A percentile compares a stretch with the other conserved stretches of the same genome.
phyloP scores from a whole-genome alignment of 2,888 invertebrate species.

The Empis livida region DNA sequence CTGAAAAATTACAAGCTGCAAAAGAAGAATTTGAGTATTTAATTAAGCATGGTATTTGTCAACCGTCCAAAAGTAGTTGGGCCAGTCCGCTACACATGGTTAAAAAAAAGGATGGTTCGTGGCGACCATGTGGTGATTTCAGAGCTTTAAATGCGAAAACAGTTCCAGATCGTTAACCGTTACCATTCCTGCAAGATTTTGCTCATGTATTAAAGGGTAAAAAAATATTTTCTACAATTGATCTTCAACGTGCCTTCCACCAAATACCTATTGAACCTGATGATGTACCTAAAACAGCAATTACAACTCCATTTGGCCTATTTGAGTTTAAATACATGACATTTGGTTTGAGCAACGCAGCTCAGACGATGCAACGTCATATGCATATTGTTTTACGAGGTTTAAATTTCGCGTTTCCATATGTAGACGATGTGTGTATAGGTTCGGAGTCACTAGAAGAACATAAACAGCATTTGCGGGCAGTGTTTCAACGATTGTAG shows the following conservation, averaged over 20 bases:
- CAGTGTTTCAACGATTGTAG: neutral
- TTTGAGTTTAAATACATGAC: neutral
- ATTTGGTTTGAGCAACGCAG: slow-evolving; percentile 6
- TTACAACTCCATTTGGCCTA: neutral
- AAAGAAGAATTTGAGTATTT: slow-evolving; percentile 9
- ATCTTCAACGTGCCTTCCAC: neutral
- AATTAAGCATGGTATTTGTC: slow-evolving; percentile 26
- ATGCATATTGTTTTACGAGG: neutral
- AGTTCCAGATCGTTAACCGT: neutral
- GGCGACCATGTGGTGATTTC: neutral
- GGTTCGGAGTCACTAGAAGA: neutral
- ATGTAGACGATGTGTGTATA: neutral
- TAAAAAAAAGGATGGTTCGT: slow-evolving; percentile 10
- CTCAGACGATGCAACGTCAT: neutral
- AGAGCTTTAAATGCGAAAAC: neutral
- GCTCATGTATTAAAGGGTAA: neutral
- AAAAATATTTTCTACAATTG: neutral
- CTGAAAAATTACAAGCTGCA: slow-evolving; percentile 11
- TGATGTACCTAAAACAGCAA: neutral
- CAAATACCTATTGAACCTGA: neutral
- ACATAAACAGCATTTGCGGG: slow-evolving; percentile 4
- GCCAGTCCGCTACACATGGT: slow-evolving; percentile 27
- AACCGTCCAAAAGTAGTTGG: slow-evolving; percentile 31
- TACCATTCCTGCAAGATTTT: slow-evolving; percentile 2
- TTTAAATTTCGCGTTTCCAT: neutral